Base-by-base conservation (phyloP, 2,888 invertebrate species). In the Crocallis elinguaria region DNA sequence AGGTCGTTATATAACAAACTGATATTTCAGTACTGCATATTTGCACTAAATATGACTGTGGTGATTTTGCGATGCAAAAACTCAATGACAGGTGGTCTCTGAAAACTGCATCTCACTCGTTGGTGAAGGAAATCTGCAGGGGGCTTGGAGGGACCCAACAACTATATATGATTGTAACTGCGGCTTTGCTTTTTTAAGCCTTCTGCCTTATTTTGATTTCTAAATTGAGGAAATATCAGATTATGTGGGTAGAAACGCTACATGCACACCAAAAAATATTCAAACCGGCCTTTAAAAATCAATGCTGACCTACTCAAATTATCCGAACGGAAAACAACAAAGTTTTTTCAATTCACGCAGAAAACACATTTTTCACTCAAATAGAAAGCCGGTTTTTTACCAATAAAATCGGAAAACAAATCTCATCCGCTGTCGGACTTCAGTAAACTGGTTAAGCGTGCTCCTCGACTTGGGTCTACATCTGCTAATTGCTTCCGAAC, bases 401-500 rank as follows among this genome's bases (percentile, higher is more conserved):
- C 66, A 65, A 64, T 71, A 74, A 69, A 72, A 71, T 64, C 67
- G 43, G 57, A 68, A 72, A 79, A 74, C 71, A 75, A 77, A 77
- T 76, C 73, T 70, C 73, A 74, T 72, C 69, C 60, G 60, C 58
- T 62, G 66, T 71, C 68, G 65, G 71, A 73, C 69, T 75, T 72
- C 62, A 67, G 69, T 75, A 74, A 82, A 79, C 74, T 72, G 75
- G 71, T 79, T 82, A 74, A 80, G 74, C 75, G 69, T 62, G 71
- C 75, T 82, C 77, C 74, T 79, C 77, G 80, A 80, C 74, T 82
- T 75, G 71, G 67, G 75, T 84, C 82, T 83, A 85, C 86, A 86
- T 84, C 86, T 85, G 84, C 83, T 87, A 88, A 89, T 88, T 88
- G 84, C 84, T 87, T 79, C 77, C 63, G 75, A 86, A 87, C 82